Base-by-base conservation (phyloP, 2,888 invertebrate species). In the Dryocosmus kuriphilus region DNA sequence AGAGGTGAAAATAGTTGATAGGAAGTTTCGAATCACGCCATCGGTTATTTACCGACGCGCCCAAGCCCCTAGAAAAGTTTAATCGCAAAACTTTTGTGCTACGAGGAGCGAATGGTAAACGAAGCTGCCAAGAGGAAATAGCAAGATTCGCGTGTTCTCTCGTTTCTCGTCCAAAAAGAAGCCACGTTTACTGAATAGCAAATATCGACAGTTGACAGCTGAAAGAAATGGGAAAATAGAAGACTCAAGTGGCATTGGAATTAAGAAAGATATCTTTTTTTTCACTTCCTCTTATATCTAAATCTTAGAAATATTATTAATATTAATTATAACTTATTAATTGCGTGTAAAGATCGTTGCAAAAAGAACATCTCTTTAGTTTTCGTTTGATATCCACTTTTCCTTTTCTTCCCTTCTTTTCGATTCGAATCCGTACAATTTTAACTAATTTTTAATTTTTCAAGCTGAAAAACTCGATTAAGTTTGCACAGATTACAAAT, bases 1-100 rank as follows among this genome's bases (percentile, higher is more conserved):
- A 63, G 27, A 63, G 35, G 35, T 35, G 35, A 35, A 63, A 35
- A 63, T 63, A 63, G 62, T 63, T 32, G 35, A 63, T 63, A 22
- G 35, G 62, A 63, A 63, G 35, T 63, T 63, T 63, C 35, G 35
- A 11, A 63, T 63, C 30, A 3, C 30, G 62, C 27, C 32, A 35
- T 30, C 32, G 22, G 19, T 32, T 63, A 63, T 63, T 63, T 63
- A 63, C 63, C 22, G 63, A 63, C 63, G 38, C 63, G 63, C 38
- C 22, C n/a, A 22, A 63, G 30, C 35, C 63, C 38, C 22, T 11
- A 63, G 35, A 22, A 63, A 63, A 63, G 63, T 63, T 63, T 63
- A 63, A 63, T 63, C 63, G 63, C 35, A 38, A 63, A 63, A 63
- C 35, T 63, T 63, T 63, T 22, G 11, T 11, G 22, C 63, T 30